Conservation (phyloP, 2,797 vertebrate species). For the Gambelia wislizenii region DNA sequence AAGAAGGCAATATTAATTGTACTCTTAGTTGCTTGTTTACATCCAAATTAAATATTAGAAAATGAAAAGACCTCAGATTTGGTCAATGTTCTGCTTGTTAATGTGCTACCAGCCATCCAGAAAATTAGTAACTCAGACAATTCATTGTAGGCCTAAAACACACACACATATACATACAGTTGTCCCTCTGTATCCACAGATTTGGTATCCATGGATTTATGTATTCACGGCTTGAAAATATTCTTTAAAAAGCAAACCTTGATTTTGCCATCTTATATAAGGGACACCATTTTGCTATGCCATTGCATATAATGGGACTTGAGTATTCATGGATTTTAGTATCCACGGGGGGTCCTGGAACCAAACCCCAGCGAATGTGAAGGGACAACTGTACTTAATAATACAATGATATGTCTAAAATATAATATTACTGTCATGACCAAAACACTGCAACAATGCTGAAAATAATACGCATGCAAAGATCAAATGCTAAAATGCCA, state of each 20-base stretch:
- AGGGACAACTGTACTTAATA: no score
- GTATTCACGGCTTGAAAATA: no score
- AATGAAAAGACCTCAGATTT: slow-evolving; percentile 33
- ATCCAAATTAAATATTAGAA: slow-evolving; percentile 5
- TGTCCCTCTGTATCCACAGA: no score
- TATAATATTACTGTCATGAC: slow-evolving; percentile 17
- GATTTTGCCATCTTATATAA: no score
- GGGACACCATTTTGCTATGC: no score
- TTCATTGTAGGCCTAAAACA: slow-evolving; percentile 21
- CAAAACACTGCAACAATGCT: slow-evolving; percentile 8
- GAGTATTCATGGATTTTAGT: no score
- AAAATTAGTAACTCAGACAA: slow-evolving; percentile 45
- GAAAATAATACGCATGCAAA: slow-evolving; percentile 33
- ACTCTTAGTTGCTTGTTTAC: not conserved
- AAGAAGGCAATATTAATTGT: slow-evolving; percentile 7
- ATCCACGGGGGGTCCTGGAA: no score
- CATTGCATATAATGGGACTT: no score
- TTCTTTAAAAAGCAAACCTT: no score
- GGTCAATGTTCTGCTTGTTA: slow-evolving; percentile 24
- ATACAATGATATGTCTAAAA: slow-evolving; percentile 20
- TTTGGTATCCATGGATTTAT: no score
- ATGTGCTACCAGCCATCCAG: slow-evolving; percentile 9
- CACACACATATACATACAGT: slow-evolving; percentile 44
- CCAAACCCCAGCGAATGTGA: no score
- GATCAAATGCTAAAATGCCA: slow-evolving; percentile 42